Base-by-base conservation (phyloP, 2,888 invertebrate genomes). In the Nezara viridula region DNA sequence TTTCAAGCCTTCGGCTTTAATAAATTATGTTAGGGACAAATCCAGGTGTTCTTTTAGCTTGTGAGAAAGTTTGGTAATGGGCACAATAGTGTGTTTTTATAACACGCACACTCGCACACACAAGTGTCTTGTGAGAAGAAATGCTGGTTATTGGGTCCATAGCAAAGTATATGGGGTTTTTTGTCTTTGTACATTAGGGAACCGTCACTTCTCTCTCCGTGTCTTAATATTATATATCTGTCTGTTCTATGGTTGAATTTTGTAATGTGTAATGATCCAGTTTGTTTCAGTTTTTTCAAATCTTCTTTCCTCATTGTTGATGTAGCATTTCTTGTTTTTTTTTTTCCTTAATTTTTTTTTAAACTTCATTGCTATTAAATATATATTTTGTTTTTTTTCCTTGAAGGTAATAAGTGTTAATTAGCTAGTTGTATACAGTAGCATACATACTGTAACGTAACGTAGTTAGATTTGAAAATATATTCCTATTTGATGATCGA, bases 71-170 rank as follows among this genome's bases (percentile, higher is more conserved):
- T 89, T 66, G 73, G 88, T 88, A 60, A 88, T 66, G 66, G 85
- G 66, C 85, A 86, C 88, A 88, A 89, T 86, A 88, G 86, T 55
- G 87, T 77, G 66, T 89, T 77, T 86, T 50, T 52, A 50, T 81
- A 89, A 81, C 49, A 86, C 52, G 49, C 81, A 60, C 73, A 88
- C 52, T 60, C 44, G 77, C 50, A 88, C 81, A 85, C 49, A 88
- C 88, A 49, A 52, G 85, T 55, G 77, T 81, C 88, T 81, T 81
- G 88, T 88, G 88, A 87, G 60, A 88, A 88, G 88, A 81, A 88
- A 55, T 66, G 89, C 88, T 90, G 89, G 89, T 90, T 90, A 90
- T 89, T 90, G 89, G 89, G 89, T 89, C 89, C 89, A 89, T 89
- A 89, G 89, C 60, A 86, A 89, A 86, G 60, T 86, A 89, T 85